Conservation (phyloP, 1,140 invertebrate species). For the Neodiprion pinetum region DNA sequence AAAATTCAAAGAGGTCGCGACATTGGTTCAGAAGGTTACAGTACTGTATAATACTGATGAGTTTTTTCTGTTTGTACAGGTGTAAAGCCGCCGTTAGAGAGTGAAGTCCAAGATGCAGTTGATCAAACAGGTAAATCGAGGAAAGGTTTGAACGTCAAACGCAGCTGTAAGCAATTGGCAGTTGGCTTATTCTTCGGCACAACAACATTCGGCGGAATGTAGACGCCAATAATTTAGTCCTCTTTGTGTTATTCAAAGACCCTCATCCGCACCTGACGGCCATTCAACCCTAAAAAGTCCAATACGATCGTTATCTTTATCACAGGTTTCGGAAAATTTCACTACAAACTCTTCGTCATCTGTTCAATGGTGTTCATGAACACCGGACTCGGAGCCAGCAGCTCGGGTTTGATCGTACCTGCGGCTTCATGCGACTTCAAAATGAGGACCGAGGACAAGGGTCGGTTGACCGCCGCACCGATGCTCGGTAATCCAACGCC, state of each 20-base stretch:
- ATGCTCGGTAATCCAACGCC: constrained; percentile 51
- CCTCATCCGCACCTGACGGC: not conserved
- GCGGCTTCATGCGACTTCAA: constrained; percentile 66
- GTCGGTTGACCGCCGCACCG: constrained; percentile 55
- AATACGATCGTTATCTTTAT: not conserved
- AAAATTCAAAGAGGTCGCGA: no score
- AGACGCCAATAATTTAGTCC: not conserved
- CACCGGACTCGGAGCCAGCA: constrained; percentile 54
- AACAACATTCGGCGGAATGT: no score
- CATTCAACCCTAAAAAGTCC: no score
- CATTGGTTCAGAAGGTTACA: no score
- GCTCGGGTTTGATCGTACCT: constrained; percentile 65
- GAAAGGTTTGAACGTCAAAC: not conserved
- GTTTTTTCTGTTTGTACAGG: constrained; percentile 9
- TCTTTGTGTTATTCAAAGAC: constrained; percentile 7
- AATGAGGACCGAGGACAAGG: constrained; percentile 64
- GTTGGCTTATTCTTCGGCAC: no score
- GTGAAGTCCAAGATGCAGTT: constrained; percentile 36
- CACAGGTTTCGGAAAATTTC: constrained; percentile 65
- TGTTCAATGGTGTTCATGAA: constrained; percentile 66
- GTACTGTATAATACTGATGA: no score
- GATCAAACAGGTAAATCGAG: constrained; percentile 36
- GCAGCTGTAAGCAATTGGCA: no score
- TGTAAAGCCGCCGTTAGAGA: constrained; percentile 29
- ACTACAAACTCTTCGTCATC: constrained; percentile 59